A percentile compares a stretch with the other conserved stretches of the same genome.
phyloP scores from a whole-genome alignment of 2,113 vertebrate species.

The Castor canadensis region DNA sequence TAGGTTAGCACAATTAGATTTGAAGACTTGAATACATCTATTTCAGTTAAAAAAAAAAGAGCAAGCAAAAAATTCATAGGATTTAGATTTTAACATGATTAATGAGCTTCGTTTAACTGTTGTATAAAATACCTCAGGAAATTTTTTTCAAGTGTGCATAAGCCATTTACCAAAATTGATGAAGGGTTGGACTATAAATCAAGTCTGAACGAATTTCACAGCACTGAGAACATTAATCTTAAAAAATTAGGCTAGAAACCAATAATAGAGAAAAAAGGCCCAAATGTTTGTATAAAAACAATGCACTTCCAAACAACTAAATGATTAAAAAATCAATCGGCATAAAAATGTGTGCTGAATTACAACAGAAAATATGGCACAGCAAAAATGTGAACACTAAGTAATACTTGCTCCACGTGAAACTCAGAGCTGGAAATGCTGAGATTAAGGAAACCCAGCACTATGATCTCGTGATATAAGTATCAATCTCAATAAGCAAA shows the following conservation, averaged over 20 bases:
- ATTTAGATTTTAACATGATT: slow-evolving; percentile 52
- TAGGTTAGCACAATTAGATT: slow-evolving; percentile 27
- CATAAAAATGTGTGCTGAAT: background rate
- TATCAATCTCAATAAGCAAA: background rate
- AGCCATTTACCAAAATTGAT: slow-evolving; percentile 48
- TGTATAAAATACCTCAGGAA: background rate
- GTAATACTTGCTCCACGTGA: background rate
- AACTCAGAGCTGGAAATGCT: background rate
- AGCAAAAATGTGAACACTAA: background rate
- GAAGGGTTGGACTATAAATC: slow-evolving; percentile 26
- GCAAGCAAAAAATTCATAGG: background rate
- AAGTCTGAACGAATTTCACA: slow-evolving; percentile 39
- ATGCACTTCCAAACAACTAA: background rate
- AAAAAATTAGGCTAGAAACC: slow-evolving; percentile 8
- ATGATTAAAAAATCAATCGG: background rate
- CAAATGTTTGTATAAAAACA: background rate
- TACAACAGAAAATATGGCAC: background rate
- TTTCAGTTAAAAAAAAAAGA: background rate
- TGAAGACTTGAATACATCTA: background rate
- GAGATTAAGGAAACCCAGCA: background rate
- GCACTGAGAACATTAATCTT: slow-evolving; percentile 31
- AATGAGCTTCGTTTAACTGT: slow-evolving; percentile 21
- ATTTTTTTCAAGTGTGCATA: slow-evolving; percentile 15
- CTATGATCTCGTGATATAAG: background rate
- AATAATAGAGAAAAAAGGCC: background rate